Evolutionary conservation across 2,888 invertebrate genomes (phyloP), one percentile per base, ranked within the genome.

Genomic region (Ligdia adustata): DNA sequence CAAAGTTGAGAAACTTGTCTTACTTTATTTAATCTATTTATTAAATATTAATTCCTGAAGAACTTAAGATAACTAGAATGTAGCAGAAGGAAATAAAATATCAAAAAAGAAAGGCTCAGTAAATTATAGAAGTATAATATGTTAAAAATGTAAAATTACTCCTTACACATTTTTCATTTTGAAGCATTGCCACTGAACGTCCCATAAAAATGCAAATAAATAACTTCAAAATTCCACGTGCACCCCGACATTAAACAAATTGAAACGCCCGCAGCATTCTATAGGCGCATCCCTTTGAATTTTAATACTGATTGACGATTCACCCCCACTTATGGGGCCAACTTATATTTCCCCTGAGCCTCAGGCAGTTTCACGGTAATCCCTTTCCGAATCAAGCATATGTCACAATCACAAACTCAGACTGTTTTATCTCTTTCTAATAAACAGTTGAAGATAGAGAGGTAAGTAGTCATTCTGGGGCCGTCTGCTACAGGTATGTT

Each of bases 271-370:
- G 64, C 55, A 64, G 67, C 66, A 58, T 59, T 66, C 68, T 73
- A 68, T 67, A 45, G 48, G 53, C 38, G 41, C 57, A 52, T 24
- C 73, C 73, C 75, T 81, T 75, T 70, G 69, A 72, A 77, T 79
- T 80, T 79, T 81, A 79, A 81, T 86, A 76, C 75, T 77, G 78
- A 84, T 82, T 82, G 80, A 83, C 79, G 72, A 77, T 60, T 75
- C 66, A 66, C 79, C 84, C 82, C 71, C 68, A 72, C 72, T 76
- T 74, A 74, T 69, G 69, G 66, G 72, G 69, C 76, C 67, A 77
- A 75, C 76, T 78, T 75, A 74, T 79, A 82, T 84, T 85, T 86
- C 85, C 87, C 87, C 60, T 54, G 86, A 78, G 86, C 79, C 78
- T 69, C 26, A 40, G 75, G 78, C 76, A 66, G 72, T 71, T 70